phyloP scores from a whole-genome alignment of 1,140 invertebrate species.

The Drosophila bocqueti region DNA sequence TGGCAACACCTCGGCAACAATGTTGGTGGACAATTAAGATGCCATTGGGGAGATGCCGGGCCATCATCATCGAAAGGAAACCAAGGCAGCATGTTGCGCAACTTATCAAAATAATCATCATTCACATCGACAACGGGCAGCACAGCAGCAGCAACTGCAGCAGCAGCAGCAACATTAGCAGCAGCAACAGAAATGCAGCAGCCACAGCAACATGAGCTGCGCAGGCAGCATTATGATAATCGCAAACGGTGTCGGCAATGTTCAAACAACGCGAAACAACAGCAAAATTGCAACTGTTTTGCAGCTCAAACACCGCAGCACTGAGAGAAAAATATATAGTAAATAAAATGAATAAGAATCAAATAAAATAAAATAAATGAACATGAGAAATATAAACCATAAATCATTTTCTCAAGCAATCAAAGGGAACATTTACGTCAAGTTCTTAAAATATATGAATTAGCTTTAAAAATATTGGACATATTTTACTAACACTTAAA shows the following conservation, averaged over 20 bases:
- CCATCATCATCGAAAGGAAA: constrained; percentile 34
- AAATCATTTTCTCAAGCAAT: too few species aligned
- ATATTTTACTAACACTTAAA: too few species aligned
- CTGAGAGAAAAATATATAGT: not conserved
- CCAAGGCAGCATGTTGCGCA: constrained; percentile 72
- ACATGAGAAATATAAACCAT: too few species aligned
- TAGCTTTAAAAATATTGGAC: too few species aligned
- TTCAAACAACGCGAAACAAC: constrained; percentile 66
- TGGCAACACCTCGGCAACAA: constrained; percentile 73
- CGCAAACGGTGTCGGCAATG: constrained; percentile 72
- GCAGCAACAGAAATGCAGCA: constrained; percentile 22
- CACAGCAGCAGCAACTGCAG: constrained; percentile 26
- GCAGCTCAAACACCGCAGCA: constrained; percentile 47
- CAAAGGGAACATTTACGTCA: too few species aligned
- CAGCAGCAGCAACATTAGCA: constrained; percentile 15
- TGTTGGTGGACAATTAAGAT: constrained; percentile 72
- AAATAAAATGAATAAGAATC: not conserved
- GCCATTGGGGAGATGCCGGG: constrained; percentile 33
- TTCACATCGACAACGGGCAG: constrained; percentile 61
- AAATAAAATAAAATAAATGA: too few species aligned
- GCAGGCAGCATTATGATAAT: constrained; percentile 82
- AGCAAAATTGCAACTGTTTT: constrained; percentile 78
- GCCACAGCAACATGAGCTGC: constrained; percentile 35
- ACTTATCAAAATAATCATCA: constrained; percentile 84
- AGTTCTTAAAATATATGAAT: too few species aligned